These are phyloP conservation scores for Calephelis nemesis DNA, from an alignment of 1,140 invertebrate genomes.

Conservation along the genomic window DNA sequence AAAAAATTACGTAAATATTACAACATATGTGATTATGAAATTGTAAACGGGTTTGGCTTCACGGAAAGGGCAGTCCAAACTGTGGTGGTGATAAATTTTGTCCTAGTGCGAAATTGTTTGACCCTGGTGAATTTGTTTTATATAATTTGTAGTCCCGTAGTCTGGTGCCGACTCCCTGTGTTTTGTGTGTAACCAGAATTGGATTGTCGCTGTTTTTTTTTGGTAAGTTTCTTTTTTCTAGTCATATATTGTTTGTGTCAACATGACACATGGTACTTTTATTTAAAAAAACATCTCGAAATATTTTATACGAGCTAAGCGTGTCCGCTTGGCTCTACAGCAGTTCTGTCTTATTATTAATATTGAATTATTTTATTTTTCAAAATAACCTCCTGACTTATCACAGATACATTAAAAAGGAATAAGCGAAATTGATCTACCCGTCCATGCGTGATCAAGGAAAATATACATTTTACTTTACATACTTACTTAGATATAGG, in stretches of 20 bases:
- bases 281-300: no score
- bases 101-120: slow-evolving; percentile 64
- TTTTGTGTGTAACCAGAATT: slow-evolving; percentile 57
- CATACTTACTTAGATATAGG: no score
- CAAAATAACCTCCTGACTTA: no score
- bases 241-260: neutral
- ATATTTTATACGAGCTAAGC: no score
- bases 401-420: no score
- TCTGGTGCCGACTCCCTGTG: slow-evolving; percentile 62
- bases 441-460: no score
- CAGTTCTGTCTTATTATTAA: no score
- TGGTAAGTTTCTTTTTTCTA: slow-evolving; percentile 48
- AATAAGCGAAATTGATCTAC: no score
- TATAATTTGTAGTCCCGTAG: slow-evolving; percentile 56
- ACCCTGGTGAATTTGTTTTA: slow-evolving; percentile 70
- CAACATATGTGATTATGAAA: slow-evolving; percentile 70
- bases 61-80: neutral
- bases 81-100: slow-evolving; percentile 44
- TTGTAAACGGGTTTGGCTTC: slow-evolving; percentile 36
- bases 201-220: slow-evolving; percentile 61
- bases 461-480: no score
- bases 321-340: no score
- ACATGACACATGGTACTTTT: neutral
- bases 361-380: no score
- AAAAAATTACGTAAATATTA: slow-evolving; percentile 78